phyloP scores from a whole-genome alignment of 2,888 invertebrate species.

The Uloborus plumipes region DNA sequence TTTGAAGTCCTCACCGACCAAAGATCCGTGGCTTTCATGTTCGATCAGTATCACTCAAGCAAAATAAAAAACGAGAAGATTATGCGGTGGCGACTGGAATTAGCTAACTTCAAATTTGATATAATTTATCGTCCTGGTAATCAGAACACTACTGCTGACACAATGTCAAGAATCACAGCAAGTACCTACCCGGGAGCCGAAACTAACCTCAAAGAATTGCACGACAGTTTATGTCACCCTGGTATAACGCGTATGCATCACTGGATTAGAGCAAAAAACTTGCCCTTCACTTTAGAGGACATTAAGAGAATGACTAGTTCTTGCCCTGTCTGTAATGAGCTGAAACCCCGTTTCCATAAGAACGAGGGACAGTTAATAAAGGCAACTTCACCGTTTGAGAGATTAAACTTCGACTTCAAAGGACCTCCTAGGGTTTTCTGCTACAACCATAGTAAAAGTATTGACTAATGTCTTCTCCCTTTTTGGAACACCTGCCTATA shows the following conservation, averaged over 20 bases:
- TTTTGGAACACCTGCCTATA: constrained; percentile 61
- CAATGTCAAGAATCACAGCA: constrained; percentile 40
- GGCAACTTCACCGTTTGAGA: constrained; percentile 65
- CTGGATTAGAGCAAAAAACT: constrained; percentile 48
- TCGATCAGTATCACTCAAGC: constrained; percentile 36
- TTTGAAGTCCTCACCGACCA: constrained; percentile 66
- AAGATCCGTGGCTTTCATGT: constrained; percentile 60
- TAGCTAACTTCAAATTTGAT: constrained; percentile 53
- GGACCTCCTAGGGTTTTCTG: constrained; percentile 59
- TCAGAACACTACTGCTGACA: constrained; percentile 51
- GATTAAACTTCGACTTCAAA: constrained; percentile 39
- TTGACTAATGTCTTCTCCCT: constrained; percentile 62
- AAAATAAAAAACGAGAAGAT: constrained; percentile 66
- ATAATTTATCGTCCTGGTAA: constrained; percentile 58
- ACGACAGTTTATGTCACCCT: constrained; percentile 62
- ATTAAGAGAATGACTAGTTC: constrained; percentile 13
- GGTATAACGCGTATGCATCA: constrained; percentile 53
- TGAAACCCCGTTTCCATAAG: constrained; percentile 47
- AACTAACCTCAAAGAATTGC: constrained; percentile 32
- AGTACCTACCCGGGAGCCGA: not conserved
- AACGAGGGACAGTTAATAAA: constrained; percentile 49
- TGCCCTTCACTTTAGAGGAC: constrained; percentile 54
- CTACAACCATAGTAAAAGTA: constrained; percentile 27
- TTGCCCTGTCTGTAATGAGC: constrained; percentile 39
- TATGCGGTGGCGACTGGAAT: constrained; percentile 62